Evolutionary conservation across 2,888 invertebrate genomes (phyloP), one percentile per base, ranked within the genome.

Genomic region (Colletes collaris): DNA sequence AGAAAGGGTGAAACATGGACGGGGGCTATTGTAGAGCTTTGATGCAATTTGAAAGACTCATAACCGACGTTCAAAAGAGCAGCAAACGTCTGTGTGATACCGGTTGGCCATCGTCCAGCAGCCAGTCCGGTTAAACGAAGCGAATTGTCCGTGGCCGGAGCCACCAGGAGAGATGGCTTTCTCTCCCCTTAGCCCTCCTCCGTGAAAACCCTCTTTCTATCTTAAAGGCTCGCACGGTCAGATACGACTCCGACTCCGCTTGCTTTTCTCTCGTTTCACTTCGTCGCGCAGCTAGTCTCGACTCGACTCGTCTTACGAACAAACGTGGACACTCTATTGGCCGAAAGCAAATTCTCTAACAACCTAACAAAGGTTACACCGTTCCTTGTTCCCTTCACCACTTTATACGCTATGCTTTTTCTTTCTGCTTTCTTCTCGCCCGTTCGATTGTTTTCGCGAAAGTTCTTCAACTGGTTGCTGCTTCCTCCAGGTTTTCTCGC

Each of bases 61-160:
- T 88, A 88, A 87, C 87, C 81, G 88, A 84, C 86, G 84, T 86
- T 84, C 81, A 87, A 88, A 89, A 86, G 89, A 82, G 81, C 85
- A 86, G 87, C 87, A 87, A 88, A 86, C 88, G 82, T 87, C 81
- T 79, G 84, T 82, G 83, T 76, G 89, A 88, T 88, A 89, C 82
- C 84, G 81, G 58, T 89, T 89, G 89, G 89, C 86, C 76, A 75
- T 82, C 81, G 79, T 86, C 89, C 88, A 89, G 82, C 66, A 60
- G 72, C 82, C 78, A 75, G 82, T 86, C 80, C 82, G 78, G 89
- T 90, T 91, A 90, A 91, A 90, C 90, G 90, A 91, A 90, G 88
- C 89, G 90, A 89, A 90, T 89, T 87, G 88, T 91, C 85, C 84
- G 83, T 82, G 84, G 81, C 84, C 78, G 58, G 63, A 69, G 64